phyloP scores from a whole-genome alignment of 2,888 invertebrate species.

The Netelia virgata region DNA sequence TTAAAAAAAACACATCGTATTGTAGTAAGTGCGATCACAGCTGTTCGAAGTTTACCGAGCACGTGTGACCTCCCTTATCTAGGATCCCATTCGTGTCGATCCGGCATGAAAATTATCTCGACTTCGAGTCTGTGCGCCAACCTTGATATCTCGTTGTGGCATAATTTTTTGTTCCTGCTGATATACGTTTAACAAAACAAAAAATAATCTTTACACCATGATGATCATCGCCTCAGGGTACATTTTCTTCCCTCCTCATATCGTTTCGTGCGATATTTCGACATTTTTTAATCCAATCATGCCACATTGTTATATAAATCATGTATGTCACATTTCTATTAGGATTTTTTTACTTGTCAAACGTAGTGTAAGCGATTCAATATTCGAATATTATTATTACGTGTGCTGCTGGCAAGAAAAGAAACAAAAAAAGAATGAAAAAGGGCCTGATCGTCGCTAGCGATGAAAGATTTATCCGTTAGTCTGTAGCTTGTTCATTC shows the following conservation, averaged over 20 bases:
- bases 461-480: slow-evolving; percentile 48
- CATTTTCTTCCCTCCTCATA: slow-evolving; percentile 8
- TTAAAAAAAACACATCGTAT: neutral
- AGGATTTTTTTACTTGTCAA: slow-evolving; percentile 25
- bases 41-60: slow-evolving; percentile 67
- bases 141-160: slow-evolving; percentile 50
- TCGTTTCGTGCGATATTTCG: slow-evolving; percentile 19
- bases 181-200: slow-evolving; percentile 7
- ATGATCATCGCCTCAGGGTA: slow-evolving; percentile 5
- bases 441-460: slow-evolving; percentile 16
- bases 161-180: slow-evolving; percentile 22
- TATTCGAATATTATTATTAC: slow-evolving; percentile 23
- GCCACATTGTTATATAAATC: slow-evolving; percentile 27
- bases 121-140: slow-evolving; percentile 43
- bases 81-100: slow-evolving; percentile 61
- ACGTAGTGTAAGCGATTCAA: slow-evolving; percentile 37
- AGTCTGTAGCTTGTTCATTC: slow-evolving; percentile 56
- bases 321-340: slow-evolving; percentile 27
- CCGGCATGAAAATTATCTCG: slow-evolving; percentile 59
- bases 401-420: slow-evolving; percentile 15
- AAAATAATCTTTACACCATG: neutral
- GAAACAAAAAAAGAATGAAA: neutral
- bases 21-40: slow-evolving; percentile 41
- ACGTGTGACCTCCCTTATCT: slow-evolving; percentile 70
- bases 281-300: slow-evolving; percentile 13